phyloP scores from a whole-genome alignment of 2,888 invertebrate genomes.

The Stenichneumon culpator region DNA sequence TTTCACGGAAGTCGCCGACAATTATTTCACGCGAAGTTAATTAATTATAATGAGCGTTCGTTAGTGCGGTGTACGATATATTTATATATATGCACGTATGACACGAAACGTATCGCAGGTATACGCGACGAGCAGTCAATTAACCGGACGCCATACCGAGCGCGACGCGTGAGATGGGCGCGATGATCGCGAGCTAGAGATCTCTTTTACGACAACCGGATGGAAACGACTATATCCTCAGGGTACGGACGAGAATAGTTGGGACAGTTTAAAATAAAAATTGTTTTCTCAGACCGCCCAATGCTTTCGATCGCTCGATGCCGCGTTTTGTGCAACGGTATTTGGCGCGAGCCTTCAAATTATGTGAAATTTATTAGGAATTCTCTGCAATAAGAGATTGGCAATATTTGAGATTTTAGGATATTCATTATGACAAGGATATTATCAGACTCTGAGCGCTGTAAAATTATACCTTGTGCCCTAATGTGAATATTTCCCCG shows the following conservation, averaged over 20 bases:
- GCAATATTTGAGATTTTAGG: no score
- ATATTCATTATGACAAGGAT: no score
- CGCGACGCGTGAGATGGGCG: slow-evolving; percentile 25
- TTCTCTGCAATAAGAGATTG: no score
- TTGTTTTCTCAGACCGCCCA: background rate
- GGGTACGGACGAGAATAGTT: background rate
- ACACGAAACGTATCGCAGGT: slow-evolving; percentile 36
- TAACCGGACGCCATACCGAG: slow-evolving; percentile 54
- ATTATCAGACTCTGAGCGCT: no score
- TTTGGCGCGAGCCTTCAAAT: no score
- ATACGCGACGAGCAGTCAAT: slow-evolving; percentile 51
- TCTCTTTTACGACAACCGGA: slow-evolving; percentile 13
- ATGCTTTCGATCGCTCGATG: background rate
- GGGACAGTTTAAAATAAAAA: no score
- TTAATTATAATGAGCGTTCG: slow-evolving; percentile 79
- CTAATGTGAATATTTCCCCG: no score
- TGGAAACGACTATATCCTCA: background rate
- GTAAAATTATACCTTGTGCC: no score
- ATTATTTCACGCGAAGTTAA: slow-evolving; percentile 76
- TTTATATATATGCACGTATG: slow-evolving; percentile 29
- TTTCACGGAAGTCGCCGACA: slow-evolving; percentile 74
- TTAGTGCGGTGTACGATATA: slow-evolving; percentile 51
- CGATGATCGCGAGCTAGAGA: slow-evolving; percentile 26
- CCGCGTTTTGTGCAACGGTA: no score
- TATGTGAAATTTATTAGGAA: no score